A percentile compares a stretch with the other conserved stretches of the same genome.
These are phyloP conservation scores for Ciconia stormi DNA, from an alignment of 2,113 vertebrate genomes.

Conservation along the genomic window DNA sequence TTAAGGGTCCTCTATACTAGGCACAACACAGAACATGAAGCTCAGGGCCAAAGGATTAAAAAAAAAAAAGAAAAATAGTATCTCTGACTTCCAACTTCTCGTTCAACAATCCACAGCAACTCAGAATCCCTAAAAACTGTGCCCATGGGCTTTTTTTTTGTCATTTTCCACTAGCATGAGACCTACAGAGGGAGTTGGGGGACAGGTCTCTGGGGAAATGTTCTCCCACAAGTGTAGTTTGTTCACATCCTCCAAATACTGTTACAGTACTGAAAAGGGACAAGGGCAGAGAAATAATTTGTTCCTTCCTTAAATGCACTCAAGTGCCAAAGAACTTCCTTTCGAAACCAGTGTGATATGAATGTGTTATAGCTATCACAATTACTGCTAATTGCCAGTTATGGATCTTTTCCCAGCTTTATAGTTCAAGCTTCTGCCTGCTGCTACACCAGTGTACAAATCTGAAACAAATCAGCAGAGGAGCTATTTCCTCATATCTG, in stretches of 20 bases:
- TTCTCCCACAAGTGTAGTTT: neutral
- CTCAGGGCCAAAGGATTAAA: neutral
- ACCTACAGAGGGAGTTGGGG: neutral
- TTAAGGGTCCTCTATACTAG: neutral
- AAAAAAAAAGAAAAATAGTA: neutral
- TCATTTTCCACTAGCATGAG: neutral
- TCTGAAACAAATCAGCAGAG: neutral
- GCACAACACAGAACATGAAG: rapidly evolving
- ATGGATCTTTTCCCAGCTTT: conserved; percentile 16
- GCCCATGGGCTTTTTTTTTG: neutral
- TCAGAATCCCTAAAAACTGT: neutral
- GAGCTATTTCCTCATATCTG: neutral
- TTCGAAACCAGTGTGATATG: neutral
- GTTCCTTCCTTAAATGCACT: neutral
- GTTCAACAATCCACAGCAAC: neutral
- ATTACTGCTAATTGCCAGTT: conserved; percentile 26
- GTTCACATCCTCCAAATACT: neutral
- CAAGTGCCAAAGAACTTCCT: neutral
- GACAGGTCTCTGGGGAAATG: neutral
- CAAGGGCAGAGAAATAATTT: neutral
- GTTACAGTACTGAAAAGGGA: neutral
- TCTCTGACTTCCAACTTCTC: neutral
- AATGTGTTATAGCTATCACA: neutral
- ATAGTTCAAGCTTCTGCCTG: neutral
- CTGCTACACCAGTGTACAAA: neutral